These are phyloP conservation scores for Sebastes dallii DNA, from an alignment of 2,797 vertebrate genomes.

Conservation along the genomic window DNA sequence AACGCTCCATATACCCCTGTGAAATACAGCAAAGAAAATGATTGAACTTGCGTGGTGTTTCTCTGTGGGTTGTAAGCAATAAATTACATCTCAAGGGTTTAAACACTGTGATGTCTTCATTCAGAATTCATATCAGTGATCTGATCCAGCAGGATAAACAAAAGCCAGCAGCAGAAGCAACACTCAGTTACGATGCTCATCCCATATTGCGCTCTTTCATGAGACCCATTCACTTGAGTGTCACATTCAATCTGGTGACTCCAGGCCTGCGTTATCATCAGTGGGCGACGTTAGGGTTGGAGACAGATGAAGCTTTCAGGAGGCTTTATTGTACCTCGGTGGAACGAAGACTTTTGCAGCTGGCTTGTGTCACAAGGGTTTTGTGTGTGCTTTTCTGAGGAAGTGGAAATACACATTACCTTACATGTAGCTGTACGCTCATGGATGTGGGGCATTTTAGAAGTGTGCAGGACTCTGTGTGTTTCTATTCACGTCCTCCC, in stretches of 20 bases:
- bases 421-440: neutral
- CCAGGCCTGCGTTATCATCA: constrained; percentile 1
- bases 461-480: neutral
- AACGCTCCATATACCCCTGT: neutral
- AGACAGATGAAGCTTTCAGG: constrained; percentile 2
- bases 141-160: constrained; percentile 16
- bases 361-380: neutral
- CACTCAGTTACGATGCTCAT: constrained; percentile 16
- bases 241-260: constrained; percentile 22
- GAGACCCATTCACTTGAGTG: constrained; percentile 19
- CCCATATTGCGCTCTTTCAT: neutral
- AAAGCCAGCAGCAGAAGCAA: neutral
- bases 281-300: neutral
- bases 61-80: neutral
- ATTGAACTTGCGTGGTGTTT: neutral
- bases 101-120: constrained; percentile 2
- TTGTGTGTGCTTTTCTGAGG: neutral
- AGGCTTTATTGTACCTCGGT: constrained; percentile 4
- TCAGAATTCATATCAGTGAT: neutral
- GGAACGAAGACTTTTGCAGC: neutral
- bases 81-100: neutral
- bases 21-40: neutral
- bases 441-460: neutral
- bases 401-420: neutral
- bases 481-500: neutral